Conservation (phyloP, 2,113 vertebrate genomes). For the Globicephala melas region DNA sequence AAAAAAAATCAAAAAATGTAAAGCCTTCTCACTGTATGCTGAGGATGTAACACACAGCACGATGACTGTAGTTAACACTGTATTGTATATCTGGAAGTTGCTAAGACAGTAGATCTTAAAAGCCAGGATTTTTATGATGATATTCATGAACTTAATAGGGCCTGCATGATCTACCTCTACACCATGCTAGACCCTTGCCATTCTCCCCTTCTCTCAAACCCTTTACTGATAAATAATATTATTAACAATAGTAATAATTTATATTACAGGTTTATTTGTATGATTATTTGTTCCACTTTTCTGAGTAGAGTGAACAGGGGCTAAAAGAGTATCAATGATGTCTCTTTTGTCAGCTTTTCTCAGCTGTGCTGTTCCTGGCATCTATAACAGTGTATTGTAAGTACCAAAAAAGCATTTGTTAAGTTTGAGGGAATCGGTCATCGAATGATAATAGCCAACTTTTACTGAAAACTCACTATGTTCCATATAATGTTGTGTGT, state of each 20-base stretch:
- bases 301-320: background rate
- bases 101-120: background rate
- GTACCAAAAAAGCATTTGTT: background rate
- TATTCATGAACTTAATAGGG: background rate
- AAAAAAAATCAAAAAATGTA: background rate
- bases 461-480: background rate
- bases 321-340: background rate
- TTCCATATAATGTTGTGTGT: background rate
- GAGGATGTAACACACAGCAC: background rate
- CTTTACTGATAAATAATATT: background rate
- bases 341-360: background rate
- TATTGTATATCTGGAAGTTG: background rate
- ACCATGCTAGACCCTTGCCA: background rate
- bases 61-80: background rate
- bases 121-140: background rate
- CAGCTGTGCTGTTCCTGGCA: background rate
- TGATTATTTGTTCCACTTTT: background rate
- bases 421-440: background rate
- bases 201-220: background rate
- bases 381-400: no score
- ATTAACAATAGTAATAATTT: background rate
- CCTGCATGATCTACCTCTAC: accelerated
- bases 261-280: background rate
- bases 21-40: background rate
- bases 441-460: background rate